Evolutionary conservation across 2,888 invertebrate species (phyloP), one percentile per base, ranked within the genome.

Genomic region (Amiota minor): DNA sequence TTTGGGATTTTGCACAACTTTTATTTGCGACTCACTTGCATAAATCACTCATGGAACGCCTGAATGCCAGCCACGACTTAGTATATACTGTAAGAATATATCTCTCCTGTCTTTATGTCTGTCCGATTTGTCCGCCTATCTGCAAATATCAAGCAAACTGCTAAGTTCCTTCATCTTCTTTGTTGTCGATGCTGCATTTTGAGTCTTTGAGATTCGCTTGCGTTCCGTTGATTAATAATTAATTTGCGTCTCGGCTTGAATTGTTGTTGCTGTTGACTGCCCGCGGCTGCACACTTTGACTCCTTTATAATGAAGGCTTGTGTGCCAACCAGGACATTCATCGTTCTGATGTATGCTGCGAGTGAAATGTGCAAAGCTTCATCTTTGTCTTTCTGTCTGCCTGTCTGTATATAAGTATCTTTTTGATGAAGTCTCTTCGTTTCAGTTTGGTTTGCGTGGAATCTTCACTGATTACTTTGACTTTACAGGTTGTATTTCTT

Each of bases 211-310:
- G 20, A 68, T 68, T 53, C 67, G 50, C 74, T 80, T 82, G 80
- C 82, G 79, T 82, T 87, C 85, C 82, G 86, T 86, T 89, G 88
- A 88, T 88, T 88, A 89, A 89, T 89, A 88, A 88, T 89, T 88
- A 88, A 88, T 89, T 89, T 88, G 87, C 81, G 86, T 83, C 82
- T 72, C 74, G 72, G 77, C 75, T 75, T 74, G 74, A 76, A 74
- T 79, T 80, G 69, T 78, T 78, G 84, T 59, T 11, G 77, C 76
- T 79, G 79, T 75, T 72, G 73, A 71, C 71, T 64, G 65, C 59
- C 67, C 73, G 70, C 68, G 74, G 73, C 56, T 74, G 76, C 80
- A 79, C 82, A 81, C 83, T 83, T 84, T 80, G 85, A 85, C 86
- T 85, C 81, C 86, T 81, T 83, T 85, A 82, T 86, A 86, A 86